Conservation (phyloP, 2,113 vertebrate species). For the Synchiropus splendidus region DNA sequence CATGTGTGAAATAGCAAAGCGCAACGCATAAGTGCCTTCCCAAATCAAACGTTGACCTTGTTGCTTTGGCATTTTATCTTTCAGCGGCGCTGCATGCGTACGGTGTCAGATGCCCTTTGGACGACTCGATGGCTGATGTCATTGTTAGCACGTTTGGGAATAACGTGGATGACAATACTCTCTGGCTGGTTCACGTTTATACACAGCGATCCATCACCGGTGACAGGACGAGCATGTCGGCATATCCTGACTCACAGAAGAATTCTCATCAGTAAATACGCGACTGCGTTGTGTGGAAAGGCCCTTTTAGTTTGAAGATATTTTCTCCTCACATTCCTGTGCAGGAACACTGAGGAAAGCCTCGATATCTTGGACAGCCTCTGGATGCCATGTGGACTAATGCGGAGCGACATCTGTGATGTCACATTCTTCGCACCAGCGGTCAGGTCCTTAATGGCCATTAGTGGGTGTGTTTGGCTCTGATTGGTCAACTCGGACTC, state of each 20-base stretch:
- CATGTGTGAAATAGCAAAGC: neutral
- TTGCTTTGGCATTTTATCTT: slow-evolving; percentile 13
- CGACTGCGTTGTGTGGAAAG: too few relatives aligned
- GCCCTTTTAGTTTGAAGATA: too few relatives aligned
- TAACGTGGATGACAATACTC: slow-evolving; percentile 1
- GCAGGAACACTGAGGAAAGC: slow-evolving; percentile 7
- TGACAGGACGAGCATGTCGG: too few relatives aligned
- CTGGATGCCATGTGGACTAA: slow-evolving; percentile 45
- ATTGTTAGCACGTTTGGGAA: slow-evolving; percentile 7
- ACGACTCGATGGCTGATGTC: slow-evolving; percentile 13
- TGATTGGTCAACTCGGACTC: slow-evolving; percentile 39
- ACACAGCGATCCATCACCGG: slow-evolving; percentile 1
- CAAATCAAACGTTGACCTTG: slow-evolving; percentile 10
- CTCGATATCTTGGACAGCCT: slow-evolving; percentile 37
- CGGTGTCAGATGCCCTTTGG: slow-evolving; percentile 7
- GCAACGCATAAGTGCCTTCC: slow-evolving; percentile 1
- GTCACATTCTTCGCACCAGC: slow-evolving; percentile 64
- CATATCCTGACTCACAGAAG: too few relatives aligned
- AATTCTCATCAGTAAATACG: too few relatives aligned
- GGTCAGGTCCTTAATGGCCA: slow-evolving; percentile 57
- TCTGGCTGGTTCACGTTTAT: slow-evolving; percentile 8
- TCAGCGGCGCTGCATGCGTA: too few relatives aligned
- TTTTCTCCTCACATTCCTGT: too few relatives aligned
- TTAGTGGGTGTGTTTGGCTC: slow-evolving; percentile 37
- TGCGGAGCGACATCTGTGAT: slow-evolving; percentile 53